Evolutionary conservation across 2,888 invertebrate genomes (phyloP).

Genomic region (Tuberolachnus salignus): DNA sequence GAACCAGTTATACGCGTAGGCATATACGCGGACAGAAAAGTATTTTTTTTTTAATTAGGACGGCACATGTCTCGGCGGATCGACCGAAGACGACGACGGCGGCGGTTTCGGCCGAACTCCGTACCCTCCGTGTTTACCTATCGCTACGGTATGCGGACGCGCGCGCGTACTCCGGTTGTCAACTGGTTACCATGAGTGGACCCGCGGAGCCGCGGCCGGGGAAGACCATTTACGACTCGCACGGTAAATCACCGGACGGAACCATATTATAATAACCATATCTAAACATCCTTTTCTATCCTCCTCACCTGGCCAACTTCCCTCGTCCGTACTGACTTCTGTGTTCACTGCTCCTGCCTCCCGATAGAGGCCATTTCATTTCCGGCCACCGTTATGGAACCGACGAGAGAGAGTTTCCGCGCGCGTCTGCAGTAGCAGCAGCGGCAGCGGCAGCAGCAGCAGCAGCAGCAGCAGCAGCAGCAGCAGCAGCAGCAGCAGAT

Average conservation of each 20-base stretch:
- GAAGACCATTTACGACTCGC: constrained; percentile 2
- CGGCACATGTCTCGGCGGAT: constrained; percentile 13
- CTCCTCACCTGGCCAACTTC: neutral
- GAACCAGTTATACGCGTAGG: constrained; percentile 25
- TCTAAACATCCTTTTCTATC: neutral
- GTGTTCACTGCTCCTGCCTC: neutral
- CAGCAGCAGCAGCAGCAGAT: too few relatives aligned
- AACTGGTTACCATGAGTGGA: neutral
- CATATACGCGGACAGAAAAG: neutral
- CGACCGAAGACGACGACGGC: neutral
- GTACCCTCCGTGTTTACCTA: too few relatives aligned
- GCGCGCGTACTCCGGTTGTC: neutral
- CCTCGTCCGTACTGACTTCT: too few relatives aligned
- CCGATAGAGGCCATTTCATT: neutral
- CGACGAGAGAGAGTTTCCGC: constrained; percentile 37
- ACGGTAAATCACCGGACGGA: constrained; percentile 28
- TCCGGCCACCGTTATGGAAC: constrained; percentile 25
- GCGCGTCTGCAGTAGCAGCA: neutral
- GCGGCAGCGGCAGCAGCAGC: too few relatives aligned
- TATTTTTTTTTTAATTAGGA: constrained; percentile 43
- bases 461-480: too few relatives aligned
- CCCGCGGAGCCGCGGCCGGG: constrained; percentile 7
- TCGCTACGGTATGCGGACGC: too few relatives aligned
- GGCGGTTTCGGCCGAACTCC: constrained; percentile 19
- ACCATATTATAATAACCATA: neutral